A percentile compares a stretch with the other conserved stretches of the same genome.
Conservation (phyloP, 53 echinoderm and acorn worm species). For the Holothuria leucospilota region DNA sequence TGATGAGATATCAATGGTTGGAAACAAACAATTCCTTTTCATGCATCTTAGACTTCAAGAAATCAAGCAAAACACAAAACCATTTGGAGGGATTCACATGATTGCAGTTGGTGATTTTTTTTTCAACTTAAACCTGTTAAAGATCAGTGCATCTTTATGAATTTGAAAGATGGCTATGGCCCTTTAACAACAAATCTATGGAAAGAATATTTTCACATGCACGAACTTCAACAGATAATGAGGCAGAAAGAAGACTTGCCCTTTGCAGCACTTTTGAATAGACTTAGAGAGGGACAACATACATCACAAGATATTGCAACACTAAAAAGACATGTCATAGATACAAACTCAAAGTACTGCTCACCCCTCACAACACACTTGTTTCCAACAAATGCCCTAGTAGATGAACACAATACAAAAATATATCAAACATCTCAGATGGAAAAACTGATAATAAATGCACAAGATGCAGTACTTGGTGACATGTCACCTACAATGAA, state of each 20-base stretch:
- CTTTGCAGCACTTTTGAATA: slow-evolving; percentile 38
- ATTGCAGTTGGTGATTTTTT: too few relatives aligned
- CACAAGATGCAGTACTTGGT: slow-evolving; percentile 20
- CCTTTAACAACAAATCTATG: slow-evolving; percentile 35
- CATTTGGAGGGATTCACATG: too few relatives aligned
- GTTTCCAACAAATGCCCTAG: slow-evolving; percentile 30
- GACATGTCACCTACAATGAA: neutral
- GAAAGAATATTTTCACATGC: slow-evolving; percentile 46
- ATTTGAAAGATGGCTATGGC: slow-evolving; percentile 3
- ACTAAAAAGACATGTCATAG: neutral
- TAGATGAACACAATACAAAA: neutral
- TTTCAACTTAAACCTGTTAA: slow-evolving; percentile 43
- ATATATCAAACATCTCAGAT: neutral
- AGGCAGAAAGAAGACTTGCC: slow-evolving; percentile 42
- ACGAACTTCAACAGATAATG: slow-evolving; percentile 45
- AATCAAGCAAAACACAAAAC: too few relatives aligned
- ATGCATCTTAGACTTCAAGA: slow-evolving; percentile 6
- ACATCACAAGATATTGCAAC: neutral
- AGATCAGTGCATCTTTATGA: slow-evolving; percentile 37
- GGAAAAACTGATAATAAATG: neutral
- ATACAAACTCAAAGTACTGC: neutral
- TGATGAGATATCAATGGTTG: slow-evolving; percentile 55
- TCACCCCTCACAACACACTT: neutral
- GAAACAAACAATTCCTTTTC: slow-evolving; percentile 17
- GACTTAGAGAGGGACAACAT: slow-evolving; percentile 35